Base-by-base conservation (phyloP, 2,888 invertebrate genomes). In the Trissolcus japonicus region DNA sequence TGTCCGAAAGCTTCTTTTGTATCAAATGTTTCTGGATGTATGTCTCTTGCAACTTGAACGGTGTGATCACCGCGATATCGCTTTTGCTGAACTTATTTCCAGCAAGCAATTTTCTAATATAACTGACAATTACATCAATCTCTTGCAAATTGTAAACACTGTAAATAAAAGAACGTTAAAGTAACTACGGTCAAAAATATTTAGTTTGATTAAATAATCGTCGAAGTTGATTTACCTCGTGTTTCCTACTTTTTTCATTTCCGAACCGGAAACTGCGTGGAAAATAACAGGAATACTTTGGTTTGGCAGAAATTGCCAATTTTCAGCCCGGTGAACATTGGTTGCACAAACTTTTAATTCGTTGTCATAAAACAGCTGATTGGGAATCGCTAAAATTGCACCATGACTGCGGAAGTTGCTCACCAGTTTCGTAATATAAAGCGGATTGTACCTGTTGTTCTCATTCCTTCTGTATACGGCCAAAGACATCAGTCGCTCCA, bases 321-420 rank as follows among this genome's bases (percentile, higher is more conserved):
- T 79, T 1, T 85, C 75, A 11, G 86, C 89, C 35, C 35, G 35
- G 9, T 35, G 35, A 25, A 82, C 56, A 4, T 54, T 56, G 0
- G 78, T 81, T 82, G 82, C 79, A 80, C 86, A 83, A 11, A 61
- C 50, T 11, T 54, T 16, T 4, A 81, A 54, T 82, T 94, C 92
- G 61, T 90, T 89, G 0, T 93, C 90, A 82, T 97, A 97, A 89
- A 95, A 96, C 60, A 94, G 85, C 61, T 91, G 80, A 82, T 94
- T 96, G 0, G 95, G 93, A 7, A 95, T 87, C 1, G 86, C 80
- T 3, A 96, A 89, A 83, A 93, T 94, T 80, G 88, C 91, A 13
- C 90, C 88, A 88, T 95, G 93, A 14, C 94, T 94, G 43, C 96
- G 91, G 88, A 93, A 96, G 89, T 96, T 96, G 78, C 92, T 90